These are phyloP conservation scores for Lacerta viridis DNA, from an alignment of 2,797 vertebrate genomes.

Conservation along the genomic window DNA sequence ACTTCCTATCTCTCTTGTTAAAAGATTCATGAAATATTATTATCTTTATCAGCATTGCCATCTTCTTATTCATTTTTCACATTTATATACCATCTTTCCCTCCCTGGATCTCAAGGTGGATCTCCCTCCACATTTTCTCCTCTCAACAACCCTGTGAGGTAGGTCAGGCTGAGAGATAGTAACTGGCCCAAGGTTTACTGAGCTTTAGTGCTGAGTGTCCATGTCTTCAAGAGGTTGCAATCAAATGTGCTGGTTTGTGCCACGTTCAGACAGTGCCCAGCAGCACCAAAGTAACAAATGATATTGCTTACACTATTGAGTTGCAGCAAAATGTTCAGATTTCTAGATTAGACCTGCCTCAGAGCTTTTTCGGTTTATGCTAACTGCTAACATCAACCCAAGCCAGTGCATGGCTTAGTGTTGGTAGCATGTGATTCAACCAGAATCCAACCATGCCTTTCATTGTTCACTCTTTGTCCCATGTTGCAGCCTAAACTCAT, in stretches of 20 bases:
- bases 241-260: neutral
- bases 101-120: too few relatives aligned
- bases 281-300: neutral
- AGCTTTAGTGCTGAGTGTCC: neutral
- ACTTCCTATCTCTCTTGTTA: conserved; percentile 10
- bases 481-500: neutral
- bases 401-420: neutral
- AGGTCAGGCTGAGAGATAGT: too few relatives aligned
- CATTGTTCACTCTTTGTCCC: neutral
- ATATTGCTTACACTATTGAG: neutral
- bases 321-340: neutral
- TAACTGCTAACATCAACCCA: neutral
- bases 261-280: neutral
- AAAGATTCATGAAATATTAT: conserved; percentile 54
- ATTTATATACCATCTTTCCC: too few relatives aligned
- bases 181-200: too few relatives aligned
- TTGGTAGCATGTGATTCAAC: neutral
- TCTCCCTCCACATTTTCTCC: too few relatives aligned
- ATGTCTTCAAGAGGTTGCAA: neutral
- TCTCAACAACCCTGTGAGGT: too few relatives aligned
- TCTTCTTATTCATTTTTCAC: too few relatives aligned
- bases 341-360: neutral
- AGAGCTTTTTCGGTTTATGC: neutral
- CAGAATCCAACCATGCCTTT: neutral
- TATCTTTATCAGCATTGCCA: conserved; percentile 64